Conservation (phyloP, 1,140 invertebrate genomes). For the Bathynomus jamesi region DNA sequence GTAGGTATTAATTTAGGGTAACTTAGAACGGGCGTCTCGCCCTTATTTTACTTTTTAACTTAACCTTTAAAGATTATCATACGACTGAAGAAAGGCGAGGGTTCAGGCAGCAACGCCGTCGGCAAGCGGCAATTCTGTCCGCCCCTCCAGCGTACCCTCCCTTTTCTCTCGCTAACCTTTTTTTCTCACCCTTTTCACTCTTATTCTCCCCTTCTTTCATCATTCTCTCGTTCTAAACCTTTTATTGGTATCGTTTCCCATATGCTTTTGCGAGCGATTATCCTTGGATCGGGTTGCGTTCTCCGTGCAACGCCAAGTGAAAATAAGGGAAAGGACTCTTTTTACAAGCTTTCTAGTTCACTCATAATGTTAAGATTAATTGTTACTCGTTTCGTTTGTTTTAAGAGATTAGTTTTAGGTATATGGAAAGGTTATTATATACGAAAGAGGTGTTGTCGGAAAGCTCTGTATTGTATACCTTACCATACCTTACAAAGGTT, state of each 20-base stretch:
- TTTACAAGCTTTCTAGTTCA: background rate
- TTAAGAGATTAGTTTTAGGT: constrained; percentile 3
- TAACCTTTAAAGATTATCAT: background rate
- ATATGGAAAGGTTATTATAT: background rate
- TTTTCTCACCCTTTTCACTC: background rate
- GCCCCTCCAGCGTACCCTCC: background rate
- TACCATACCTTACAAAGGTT: no score
- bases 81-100: background rate
- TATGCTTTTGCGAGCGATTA: background rate
- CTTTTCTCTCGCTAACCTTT: no score
- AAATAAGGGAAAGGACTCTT: background rate
- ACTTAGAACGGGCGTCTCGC: background rate
- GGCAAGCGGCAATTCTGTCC: background rate
- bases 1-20: background rate
- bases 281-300: background rate
- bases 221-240: background rate
- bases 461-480: no score
- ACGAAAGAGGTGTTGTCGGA: background rate
- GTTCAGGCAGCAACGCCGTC: background rate
- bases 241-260: no score
- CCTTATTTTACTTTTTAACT: background rate
- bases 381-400: background rate
- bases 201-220: background rate
- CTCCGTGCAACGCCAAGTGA: background rate
- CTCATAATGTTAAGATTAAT: background rate